Conservation (phyloP, 2,113 vertebrate genomes). For the Myiozetetes cayanensis region DNA sequence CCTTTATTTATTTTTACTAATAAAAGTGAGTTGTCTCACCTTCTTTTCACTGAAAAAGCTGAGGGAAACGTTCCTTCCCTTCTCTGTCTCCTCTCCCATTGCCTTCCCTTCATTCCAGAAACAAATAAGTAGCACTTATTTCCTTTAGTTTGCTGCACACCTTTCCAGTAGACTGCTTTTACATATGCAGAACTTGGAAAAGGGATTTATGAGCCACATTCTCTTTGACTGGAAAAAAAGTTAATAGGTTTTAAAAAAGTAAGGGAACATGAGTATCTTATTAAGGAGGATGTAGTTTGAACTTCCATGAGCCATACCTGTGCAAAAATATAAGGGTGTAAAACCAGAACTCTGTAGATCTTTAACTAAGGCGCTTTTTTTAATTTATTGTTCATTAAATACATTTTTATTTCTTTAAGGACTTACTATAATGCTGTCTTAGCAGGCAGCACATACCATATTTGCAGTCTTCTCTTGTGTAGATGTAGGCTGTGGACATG, state of each 20-base stretch:
- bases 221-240: neutral
- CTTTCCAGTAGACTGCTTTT: neutral
- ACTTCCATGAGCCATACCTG: neutral
- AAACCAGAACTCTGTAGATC: neutral
- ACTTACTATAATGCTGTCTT: neutral
- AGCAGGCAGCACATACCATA: neutral
- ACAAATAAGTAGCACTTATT: neutral
- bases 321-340: neutral
- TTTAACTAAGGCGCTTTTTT: neutral
- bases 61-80: neutral
- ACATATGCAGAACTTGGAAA: neutral
- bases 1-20: neutral
- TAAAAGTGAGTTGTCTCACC: neutral
- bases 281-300: neutral
- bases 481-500: neutral
- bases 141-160: neutral
- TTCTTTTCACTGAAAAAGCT: neutral
- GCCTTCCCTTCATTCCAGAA: neutral
- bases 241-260: neutral
- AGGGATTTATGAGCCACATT: neutral
- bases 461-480: neutral
- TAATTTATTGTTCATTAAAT: neutral
- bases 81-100: neutral
- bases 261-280: neutral
- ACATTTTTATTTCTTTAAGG: neutral